Evolutionary conservation across 2,113 vertebrate species (phyloP).

Genomic region (Syngnathus floridae): DNA sequence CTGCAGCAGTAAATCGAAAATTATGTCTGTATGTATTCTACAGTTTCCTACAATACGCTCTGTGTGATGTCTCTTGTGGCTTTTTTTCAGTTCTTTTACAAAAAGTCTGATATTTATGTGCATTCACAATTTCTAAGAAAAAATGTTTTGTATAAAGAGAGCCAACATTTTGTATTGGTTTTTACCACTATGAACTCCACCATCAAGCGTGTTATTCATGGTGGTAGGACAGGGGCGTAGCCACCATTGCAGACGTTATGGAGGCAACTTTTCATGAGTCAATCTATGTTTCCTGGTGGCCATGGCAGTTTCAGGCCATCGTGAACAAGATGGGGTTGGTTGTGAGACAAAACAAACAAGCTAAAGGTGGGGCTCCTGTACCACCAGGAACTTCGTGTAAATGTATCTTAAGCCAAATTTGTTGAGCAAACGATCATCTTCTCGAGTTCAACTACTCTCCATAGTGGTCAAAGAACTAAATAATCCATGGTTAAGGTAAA

Average conservation of each 20-base stretch:
- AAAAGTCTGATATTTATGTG: conserved; percentile 89
- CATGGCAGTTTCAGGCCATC: not conserved
- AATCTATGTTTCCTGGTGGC: not conserved
- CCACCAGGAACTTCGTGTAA: not conserved
- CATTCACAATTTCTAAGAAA: conserved; percentile 99
- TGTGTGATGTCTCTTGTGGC: conserved; percentile 65
- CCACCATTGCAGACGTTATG: too few relatives aligned
- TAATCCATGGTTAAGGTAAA: not conserved
- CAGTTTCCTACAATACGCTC: conserved; percentile 27
- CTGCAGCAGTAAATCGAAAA: conserved; percentile 41
- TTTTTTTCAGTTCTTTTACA: conserved; percentile 48
- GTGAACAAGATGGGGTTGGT: not conserved
- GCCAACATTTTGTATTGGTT: conserved; percentile 94
- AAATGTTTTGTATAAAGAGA: conserved; percentile 91
- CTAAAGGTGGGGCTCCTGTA: not conserved
- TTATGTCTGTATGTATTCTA: conserved; percentile 29
- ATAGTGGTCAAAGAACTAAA: not conserved
- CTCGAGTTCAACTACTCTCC: not conserved
- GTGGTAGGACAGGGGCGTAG: conserved; percentile 7
- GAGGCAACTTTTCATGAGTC: too few relatives aligned
- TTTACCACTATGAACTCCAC: conserved; percentile 90
- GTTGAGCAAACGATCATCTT: not conserved
- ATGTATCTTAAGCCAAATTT: not conserved
- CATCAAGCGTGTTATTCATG: conserved; percentile 55
- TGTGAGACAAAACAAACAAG: not conserved